A percentile compares a stretch with the other conserved stretches of the same genome.
These are phyloP conservation scores for Enteromius afrohamiltoni DNA, from an alignment of 2,797 vertebrate species.

Conservation along the genomic window DNA sequence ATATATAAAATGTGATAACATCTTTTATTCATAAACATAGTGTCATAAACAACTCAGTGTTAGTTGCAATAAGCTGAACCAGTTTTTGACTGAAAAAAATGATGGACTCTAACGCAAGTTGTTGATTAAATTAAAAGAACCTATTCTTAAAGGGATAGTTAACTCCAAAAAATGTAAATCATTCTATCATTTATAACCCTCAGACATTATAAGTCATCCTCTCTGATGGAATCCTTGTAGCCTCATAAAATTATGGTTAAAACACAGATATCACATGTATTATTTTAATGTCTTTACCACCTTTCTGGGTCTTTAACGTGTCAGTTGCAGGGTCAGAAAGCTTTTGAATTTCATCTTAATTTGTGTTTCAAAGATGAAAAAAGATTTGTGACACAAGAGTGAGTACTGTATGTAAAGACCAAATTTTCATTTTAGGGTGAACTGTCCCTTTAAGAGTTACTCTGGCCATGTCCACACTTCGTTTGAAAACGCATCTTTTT, in stretches of 20 bases:
- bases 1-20: background rate
- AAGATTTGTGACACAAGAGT: too few species aligned
- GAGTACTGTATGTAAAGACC: too few species aligned
- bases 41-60: background rate
- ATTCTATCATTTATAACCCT: background rate
- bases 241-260: too few species aligned
- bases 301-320: too few species aligned
- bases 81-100: background rate
- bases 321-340: too few species aligned
- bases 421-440: background rate
- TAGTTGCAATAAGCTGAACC: background rate
- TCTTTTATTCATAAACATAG: background rate
- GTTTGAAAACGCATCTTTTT: too few species aligned
- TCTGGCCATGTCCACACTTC: background rate
- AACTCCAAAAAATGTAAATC: background rate
- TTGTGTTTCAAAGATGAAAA: too few species aligned
- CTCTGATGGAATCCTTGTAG: too few species aligned
- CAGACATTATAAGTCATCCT: background rate
- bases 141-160: background rate
- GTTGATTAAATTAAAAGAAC: background rate
- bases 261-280: too few species aligned
- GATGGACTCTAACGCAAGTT: background rate
- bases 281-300: too few species aligned
- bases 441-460: background rate
- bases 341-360: too few species aligned